A percentile compares a stretch with the other conserved stretches of the same genome.
phyloP scores from a whole-genome alignment of 2,888 invertebrate genomes.

The Graphium colonna region DNA sequence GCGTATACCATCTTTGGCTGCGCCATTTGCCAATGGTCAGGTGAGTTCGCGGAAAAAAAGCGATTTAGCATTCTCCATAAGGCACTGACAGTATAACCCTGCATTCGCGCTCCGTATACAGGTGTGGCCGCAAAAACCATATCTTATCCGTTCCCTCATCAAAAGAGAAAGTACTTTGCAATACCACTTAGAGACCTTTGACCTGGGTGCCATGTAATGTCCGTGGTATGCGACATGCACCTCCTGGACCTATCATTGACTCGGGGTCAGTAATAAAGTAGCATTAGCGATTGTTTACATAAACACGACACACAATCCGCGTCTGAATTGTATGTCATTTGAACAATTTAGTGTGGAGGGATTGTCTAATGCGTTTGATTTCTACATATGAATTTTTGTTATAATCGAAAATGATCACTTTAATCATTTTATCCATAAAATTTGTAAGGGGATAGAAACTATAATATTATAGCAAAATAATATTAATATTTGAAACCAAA shows the following conservation, averaged over 20 bases:
- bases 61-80: conserved; percentile 14
- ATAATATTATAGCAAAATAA: too few species aligned
- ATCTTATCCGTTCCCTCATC: conserved; percentile 19
- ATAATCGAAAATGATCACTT: too few species aligned
- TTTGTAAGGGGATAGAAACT: too few species aligned
- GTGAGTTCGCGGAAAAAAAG: conserved; percentile 5
- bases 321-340: conserved; percentile 25
- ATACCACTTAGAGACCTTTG: conserved; percentile 8
- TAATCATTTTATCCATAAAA: too few species aligned
- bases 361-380: too few species aligned
- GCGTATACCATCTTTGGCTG: not conserved
- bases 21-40: not conserved
- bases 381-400: too few species aligned
- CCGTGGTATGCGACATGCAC: conserved; percentile 22
- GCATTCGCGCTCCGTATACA: conserved; percentile 12
- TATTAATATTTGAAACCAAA: too few species aligned
- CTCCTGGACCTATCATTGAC: conserved; percentile 46
- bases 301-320: conserved; percentile 33
- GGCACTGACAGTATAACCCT: conserved; percentile 10
- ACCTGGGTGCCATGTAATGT: conserved; percentile 9
- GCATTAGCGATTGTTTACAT: conserved; percentile 46
- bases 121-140: conserved; percentile 14
- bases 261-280: conserved; percentile 45
- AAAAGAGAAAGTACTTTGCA: conserved; percentile 14
- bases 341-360: conserved; percentile 13